Evolutionary conservation across 2,113 vertebrate species (phyloP), one percentile per base, ranked within the genome.

Genomic region (Brachypteracias leptosomus): DNA sequence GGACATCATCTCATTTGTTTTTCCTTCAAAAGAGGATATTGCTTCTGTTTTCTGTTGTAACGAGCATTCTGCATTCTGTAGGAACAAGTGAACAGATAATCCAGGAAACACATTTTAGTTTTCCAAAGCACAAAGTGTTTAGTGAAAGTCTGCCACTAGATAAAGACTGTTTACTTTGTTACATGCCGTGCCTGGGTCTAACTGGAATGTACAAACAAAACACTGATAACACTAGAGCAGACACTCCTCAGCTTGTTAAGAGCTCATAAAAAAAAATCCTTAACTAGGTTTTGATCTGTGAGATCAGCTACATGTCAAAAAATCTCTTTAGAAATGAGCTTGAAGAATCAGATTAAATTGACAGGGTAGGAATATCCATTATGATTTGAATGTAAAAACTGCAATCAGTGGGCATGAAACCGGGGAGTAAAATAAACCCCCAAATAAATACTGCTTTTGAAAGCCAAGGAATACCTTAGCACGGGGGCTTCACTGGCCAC

Each of bases 21-120:
- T 99, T 93, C 97, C 98, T 98, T 99, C 99, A 31, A 99, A 98
- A 82, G 98, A 98, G 29, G 93, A 91, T 40, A 99, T 98, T 78
- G 98, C 97, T 70, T 99, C 98, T 72, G 98, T 97, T 96, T 99
- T 99, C 96, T 98, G 98, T 59, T 98, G 98, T 16, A 99, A 97
- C 26, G 98, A 97, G 81, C 96, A 97, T 82, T 99, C 97, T 10
- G 98, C 98, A 54, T 98, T 98, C 99, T 99, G 81, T 7, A 81
- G 84, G 76, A 89, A 83, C 40, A 51, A 94, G 52, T 14, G 47
- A 89, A 82, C 1, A 72, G 21, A 88, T 33, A 52, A 24, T 78
- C 24, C 66, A 62, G 42, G 38, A 8, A 58, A 82, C 4, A 33
- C 25, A 46, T 31, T 68, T 47, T 10, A 24, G 16, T 65, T 65